Base-by-base conservation (phyloP, 2,888 invertebrate genomes). In the Caenorhabditis plicata region DNA sequence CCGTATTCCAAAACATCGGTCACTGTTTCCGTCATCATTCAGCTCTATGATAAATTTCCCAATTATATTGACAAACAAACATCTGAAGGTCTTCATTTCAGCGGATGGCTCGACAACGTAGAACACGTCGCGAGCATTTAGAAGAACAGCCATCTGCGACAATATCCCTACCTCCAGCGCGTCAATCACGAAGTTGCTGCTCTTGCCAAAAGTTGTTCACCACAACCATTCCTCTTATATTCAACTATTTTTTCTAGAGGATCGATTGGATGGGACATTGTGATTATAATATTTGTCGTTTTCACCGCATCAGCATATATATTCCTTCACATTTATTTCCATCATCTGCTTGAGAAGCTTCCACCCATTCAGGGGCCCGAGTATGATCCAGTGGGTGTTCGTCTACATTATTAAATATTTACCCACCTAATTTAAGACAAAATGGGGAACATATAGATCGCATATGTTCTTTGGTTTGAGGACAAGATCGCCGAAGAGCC, bases 401-500 rank as follows among this genome's bases (percentile, higher is more conserved):
- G n/a, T 42, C 8, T 22, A 8, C n/a, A 39, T 4, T 39, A 25
- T 17, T 17, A 23, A 15, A 4, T 39, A 25, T n/a, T 19, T 4
- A 13, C 3, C 22, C 4, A 33, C n/a, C 4, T 15, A 8, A 8
- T 33, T 33, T 15, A 8, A 40, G 40, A 40, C 26, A 25, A 15
- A 15, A 0, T 99, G 98, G 98, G 96, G 96, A 8, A 88, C 90
- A 0, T 96, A 95, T 82, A 80, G 93, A 22, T 88, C 93, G 0
- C 89, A 90, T 0, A 86, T 88, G 2, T 94, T 94, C 82, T 85
- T 94, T 82, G 94, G 93, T 0, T 83, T 98, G 81, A 91, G 92
- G 83, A 91, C 91, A 0, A 85, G 95, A 47, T 90, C 91, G 81
- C 90, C 92, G 0, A 85, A 88, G 48, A 93, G 95, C 0, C 87